Evolutionary conservation across 1,140 invertebrate genomes (phyloP).

Genomic region (Sogatella furcifera): DNA sequence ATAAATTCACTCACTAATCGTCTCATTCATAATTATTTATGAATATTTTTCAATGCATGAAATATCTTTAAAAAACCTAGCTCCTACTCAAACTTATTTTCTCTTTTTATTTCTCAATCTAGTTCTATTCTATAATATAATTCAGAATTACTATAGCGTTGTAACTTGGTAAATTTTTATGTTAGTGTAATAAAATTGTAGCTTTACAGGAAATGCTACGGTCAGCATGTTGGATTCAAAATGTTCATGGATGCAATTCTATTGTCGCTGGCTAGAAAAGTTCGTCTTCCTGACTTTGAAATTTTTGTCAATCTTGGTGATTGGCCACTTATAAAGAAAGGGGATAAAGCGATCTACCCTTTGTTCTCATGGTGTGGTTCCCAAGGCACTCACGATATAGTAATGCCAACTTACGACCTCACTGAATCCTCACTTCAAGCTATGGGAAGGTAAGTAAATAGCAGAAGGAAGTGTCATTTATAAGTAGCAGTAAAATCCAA

Average conservation of each 20-base stretch:
- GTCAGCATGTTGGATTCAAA: conserved; percentile 90
- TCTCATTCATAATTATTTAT: too few relatives aligned
- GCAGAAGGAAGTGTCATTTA: too few relatives aligned
- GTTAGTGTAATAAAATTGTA: conserved; percentile 25
- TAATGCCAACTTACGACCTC: conserved; percentile 91
- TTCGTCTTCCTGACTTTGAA: conserved; percentile 76
- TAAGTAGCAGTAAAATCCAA: too few relatives aligned
- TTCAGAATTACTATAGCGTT: too few relatives aligned
- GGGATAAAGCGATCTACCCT: conserved; percentile 47
- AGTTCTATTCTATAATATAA: too few relatives aligned
- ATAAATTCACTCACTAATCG: too few relatives aligned
- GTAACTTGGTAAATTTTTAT: too few relatives aligned
- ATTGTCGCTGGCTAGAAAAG: conserved; percentile 70
- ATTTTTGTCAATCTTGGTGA: conserved; percentile 91
- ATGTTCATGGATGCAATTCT: conserved; percentile 90
- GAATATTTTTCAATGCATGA: too few relatives aligned
- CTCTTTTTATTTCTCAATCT: too few relatives aligned
- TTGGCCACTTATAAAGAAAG: conserved; percentile 70
- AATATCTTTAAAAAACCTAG: too few relatives aligned
- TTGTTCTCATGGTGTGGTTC: conserved; percentile 97
- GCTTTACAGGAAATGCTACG: conserved; percentile 82
- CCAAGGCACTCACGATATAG: conserved; percentile 70
- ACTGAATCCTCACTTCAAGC: conserved; percentile 83
- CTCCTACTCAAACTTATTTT: too few relatives aligned
- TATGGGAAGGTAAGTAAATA: conserved; percentile 70